phyloP scores from a whole-genome alignment of 2,113 vertebrate genomes.

The Pteruthius melanotis region DNA sequence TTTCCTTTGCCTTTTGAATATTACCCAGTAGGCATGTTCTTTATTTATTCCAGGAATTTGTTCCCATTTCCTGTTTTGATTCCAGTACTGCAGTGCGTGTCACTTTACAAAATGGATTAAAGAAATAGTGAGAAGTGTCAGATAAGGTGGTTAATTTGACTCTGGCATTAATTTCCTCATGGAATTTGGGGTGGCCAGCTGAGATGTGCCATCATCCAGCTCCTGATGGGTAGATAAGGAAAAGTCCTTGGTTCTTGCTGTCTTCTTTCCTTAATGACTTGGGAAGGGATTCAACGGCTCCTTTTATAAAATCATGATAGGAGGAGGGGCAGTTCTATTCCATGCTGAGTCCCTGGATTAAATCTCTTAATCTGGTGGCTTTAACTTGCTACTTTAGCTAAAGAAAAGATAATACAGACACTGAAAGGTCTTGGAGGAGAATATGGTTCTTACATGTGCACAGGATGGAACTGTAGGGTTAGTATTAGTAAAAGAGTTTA shows the following conservation, averaged over 20 bases:
- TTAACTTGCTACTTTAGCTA: neutral
- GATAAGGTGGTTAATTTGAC: neutral
- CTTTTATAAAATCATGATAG: neutral
- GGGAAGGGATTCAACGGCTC: neutral
- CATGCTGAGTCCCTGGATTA: neutral
- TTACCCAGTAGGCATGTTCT: neutral
- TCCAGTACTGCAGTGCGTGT: neutral
- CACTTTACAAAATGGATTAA: neutral
- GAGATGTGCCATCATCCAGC: neutral
- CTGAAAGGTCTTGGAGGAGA: neutral
- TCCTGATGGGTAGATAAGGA: neutral
- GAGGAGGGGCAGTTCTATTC: neutral
- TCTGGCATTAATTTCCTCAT: neutral
- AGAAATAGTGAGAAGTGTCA: neutral
- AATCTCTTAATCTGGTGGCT: neutral
- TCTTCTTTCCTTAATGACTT: neutral
- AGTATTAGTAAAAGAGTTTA: neutral
- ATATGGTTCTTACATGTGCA: fast-evolving
- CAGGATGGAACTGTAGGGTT: neutral
- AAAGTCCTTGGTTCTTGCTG: neutral
- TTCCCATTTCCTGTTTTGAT: slow-evolving; percentile 46
- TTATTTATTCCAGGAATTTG: slow-evolving; percentile 36
- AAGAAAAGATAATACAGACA: neutral
- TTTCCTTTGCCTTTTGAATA: neutral
- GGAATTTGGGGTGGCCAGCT: neutral